Evolutionary conservation across 1,140 invertebrate species (phyloP), one percentile per base, ranked within the genome.

Genomic region (Stegodyphus dumicola): DNA sequence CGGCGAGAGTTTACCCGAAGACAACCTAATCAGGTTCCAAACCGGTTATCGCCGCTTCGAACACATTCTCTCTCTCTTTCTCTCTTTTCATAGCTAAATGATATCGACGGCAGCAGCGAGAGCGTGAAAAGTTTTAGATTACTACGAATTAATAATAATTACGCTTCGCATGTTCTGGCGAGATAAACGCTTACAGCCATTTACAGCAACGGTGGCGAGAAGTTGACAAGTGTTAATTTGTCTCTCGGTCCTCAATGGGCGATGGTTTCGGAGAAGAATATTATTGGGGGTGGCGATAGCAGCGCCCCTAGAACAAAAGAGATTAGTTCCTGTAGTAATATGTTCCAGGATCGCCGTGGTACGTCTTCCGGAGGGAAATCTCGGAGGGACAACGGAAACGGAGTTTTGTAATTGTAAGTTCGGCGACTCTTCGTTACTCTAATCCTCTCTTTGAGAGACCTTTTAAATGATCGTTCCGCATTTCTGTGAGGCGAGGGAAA

Each of bases 171-270:
- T 83, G 80, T 83, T 83, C 71, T 17, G 69, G n/a, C 71, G 80
- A 83, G 80, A 83, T 83, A 83, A 83, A 83, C 80, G 80, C 80
- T 67, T 48, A 48, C 64, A 83, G 80, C 71, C 80, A 64, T 83
- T 83, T 83, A 78, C 77, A 13, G 78, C 51, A 77, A 18, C 76
- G 56, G 49, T 65, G 65, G 65, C 60, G 71, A 83, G 71, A 60
- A 64, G 80, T 83, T 83, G 80, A 83, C 80, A 83, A 83, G 80
- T 83, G 80, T 83, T 83, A 83, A 83, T 83, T 83, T 83, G 80
- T 83, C 73, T 83, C 80, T 13, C 60, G 51, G 65, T 77, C 60
- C 76, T 77, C 76, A 77, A 66, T 77, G 76, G 76, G 76, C 76
- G 76, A 77, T 77, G 76, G 64, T 77, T 77, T 60, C 60, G 49